phyloP scores from a whole-genome alignment of 2,113 vertebrate species.

The Cathartes aura region DNA sequence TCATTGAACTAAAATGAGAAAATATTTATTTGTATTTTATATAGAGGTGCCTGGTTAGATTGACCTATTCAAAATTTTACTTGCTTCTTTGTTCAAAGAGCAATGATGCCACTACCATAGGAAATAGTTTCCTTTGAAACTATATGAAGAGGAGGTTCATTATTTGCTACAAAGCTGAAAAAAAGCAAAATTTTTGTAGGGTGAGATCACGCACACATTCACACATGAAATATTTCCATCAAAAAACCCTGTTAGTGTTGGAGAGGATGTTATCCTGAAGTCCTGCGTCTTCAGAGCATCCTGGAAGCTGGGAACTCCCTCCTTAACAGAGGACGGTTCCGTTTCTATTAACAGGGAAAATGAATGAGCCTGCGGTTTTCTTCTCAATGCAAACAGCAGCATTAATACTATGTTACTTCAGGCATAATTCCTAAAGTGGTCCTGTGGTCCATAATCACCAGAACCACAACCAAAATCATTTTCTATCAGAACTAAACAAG shows the following conservation, averaged over 20 bases:
- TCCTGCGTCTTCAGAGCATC: background rate
- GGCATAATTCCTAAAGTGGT: background rate
- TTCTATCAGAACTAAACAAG: background rate
- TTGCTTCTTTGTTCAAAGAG: background rate
- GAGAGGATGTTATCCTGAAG: background rate
- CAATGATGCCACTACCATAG: background rate
- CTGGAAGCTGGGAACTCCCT: background rate
- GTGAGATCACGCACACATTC: background rate
- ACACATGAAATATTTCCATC: background rate
- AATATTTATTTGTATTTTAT: background rate
- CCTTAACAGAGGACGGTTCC: background rate
- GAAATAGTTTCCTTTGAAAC: background rate
- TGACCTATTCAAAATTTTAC: background rate
- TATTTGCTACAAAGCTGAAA: background rate
- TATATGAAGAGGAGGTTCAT: background rate
- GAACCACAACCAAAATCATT: background rate
- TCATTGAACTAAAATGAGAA: background rate
- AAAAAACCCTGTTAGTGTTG: rapidly evolving
- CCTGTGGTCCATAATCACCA: background rate
- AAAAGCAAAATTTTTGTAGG: background rate
- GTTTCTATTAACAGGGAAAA: background rate
- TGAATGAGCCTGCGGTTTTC: background rate
- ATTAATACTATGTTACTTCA: background rate
- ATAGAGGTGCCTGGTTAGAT: background rate
- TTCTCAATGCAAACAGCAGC: background rate